phyloP scores from a whole-genome alignment of 1,140 invertebrate genomes.

The Laupala kohalensis region DNA sequence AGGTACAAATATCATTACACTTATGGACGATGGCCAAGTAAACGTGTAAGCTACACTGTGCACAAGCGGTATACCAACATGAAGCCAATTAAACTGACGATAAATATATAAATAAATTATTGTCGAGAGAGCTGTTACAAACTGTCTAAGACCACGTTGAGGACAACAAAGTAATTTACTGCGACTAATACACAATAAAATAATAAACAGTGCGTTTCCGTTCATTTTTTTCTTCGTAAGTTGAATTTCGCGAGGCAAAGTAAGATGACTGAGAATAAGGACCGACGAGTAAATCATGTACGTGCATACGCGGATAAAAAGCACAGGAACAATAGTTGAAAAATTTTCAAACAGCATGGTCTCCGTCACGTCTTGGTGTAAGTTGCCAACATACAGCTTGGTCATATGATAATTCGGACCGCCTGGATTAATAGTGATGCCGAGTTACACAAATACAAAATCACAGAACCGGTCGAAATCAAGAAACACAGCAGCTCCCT shows the following conservation, averaged over 20 bases:
- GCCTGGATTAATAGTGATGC: slow-evolving; percentile 49
- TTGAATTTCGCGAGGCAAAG: slow-evolving; percentile 98
- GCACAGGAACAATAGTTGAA: slow-evolving; percentile 90
- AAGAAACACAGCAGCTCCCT: slow-evolving; percentile 27
- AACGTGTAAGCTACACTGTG: no score
- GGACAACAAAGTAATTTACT: slow-evolving; percentile 5
- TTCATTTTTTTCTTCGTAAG: slow-evolving; percentile 69
- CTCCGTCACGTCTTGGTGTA: slow-evolving; percentile 96
- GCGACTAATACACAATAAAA: no score
- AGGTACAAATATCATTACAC: no score
- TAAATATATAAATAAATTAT: no score
- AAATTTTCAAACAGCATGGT: slow-evolving; percentile 99
- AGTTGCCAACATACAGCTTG: slow-evolving; percentile 96
- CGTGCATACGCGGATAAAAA: slow-evolving; percentile 96
- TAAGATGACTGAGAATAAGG: slow-evolving; percentile 99
- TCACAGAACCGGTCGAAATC: slow-evolving; percentile 17
- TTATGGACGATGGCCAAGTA: no score
- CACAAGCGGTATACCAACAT: no score
- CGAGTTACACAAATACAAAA: slow-evolving; percentile 12
- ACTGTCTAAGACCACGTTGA: neutral
- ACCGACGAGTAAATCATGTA: slow-evolving; percentile 92
- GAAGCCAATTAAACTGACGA: no score
- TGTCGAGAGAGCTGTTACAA: no score
- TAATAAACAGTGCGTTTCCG: no score
- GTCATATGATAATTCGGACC: slow-evolving; percentile 87